Conservation (phyloP, 1,140 invertebrate species). For the Asbolus verrucosus region DNA sequence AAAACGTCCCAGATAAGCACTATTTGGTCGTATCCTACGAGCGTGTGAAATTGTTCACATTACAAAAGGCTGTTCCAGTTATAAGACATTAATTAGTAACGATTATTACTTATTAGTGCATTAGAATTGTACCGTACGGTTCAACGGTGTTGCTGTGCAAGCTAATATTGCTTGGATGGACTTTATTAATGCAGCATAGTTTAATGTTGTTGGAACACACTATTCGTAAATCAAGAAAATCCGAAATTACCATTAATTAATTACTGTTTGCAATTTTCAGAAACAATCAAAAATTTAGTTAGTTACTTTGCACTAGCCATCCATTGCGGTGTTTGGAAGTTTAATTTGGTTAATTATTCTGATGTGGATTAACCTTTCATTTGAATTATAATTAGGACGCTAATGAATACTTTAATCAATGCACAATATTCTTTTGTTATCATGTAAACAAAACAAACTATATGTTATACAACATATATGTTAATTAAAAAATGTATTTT, state of each 20-base stretch:
- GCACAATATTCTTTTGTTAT: too few relatives aligned
- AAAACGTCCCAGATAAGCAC: constrained; percentile 27
- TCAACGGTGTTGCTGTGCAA: constrained; percentile 24
- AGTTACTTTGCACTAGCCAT: too few relatives aligned
- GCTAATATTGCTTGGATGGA: constrained; percentile 37
- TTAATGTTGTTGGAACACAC: constrained; percentile 20
- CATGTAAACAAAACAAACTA: too few relatives aligned
- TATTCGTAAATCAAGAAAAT: constrained; percentile 34
- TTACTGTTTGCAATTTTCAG: too few relatives aligned
- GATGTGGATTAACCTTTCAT: too few relatives aligned
- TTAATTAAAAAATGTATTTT: too few relatives aligned
- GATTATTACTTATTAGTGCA: constrained; percentile 42
- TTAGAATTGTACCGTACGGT: constrained; percentile 22
- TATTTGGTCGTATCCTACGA: constrained; percentile 12
- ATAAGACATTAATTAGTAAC: constrained; percentile 45
- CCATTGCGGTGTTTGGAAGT: too few relatives aligned
- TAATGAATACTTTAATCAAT: too few relatives aligned
- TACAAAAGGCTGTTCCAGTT: constrained; percentile 39
- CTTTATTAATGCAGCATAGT: constrained; percentile 36
- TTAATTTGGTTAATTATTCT: too few relatives aligned
- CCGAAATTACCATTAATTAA: not conserved
- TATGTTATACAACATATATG: too few relatives aligned
- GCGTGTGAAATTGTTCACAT: constrained; percentile 26
- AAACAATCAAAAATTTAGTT: too few relatives aligned
- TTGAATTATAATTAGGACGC: too few relatives aligned